Conservation (phyloP, 2,113 vertebrate species). For the Strix aluco region DNA sequence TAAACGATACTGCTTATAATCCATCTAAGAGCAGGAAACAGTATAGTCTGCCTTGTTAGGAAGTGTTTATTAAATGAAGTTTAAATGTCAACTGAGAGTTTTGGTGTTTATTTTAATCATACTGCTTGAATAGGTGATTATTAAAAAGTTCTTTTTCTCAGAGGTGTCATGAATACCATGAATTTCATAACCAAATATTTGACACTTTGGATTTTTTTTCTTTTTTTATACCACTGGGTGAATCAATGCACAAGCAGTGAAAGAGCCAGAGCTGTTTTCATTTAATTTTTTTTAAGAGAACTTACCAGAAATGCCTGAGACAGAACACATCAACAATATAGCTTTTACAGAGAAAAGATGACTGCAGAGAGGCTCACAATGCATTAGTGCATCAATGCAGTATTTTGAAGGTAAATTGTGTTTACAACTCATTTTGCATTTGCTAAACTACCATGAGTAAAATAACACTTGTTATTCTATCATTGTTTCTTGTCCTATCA, state of each 20-base stretch:
- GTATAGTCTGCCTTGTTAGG: background rate
- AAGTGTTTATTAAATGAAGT: conserved; percentile 43
- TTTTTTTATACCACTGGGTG: fast-evolving
- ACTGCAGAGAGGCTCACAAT: background rate
- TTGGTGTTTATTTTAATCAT: conserved; percentile 18
- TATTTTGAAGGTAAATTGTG: background rate
- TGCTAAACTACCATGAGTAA: background rate
- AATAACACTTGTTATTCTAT: background rate
- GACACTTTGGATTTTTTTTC: background rate
- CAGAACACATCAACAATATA: background rate
- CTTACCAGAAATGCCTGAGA: background rate
- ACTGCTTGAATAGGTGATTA: background rate
- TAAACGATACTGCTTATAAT: background rate
- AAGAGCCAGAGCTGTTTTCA: background rate
- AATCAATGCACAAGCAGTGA: background rate
- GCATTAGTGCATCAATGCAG: background rate
- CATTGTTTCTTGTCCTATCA: background rate
- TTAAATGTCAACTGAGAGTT: background rate
- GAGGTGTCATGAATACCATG: background rate
- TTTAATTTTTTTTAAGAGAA: background rate
- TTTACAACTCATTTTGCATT: background rate
- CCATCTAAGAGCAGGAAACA: background rate
- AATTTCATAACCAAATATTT: background rate
- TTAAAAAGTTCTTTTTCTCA: conserved; percentile 1
- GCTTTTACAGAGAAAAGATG: background rate